Conservation (phyloP, 2,113 vertebrate species). For the Miniopterus natalensis region DNA sequence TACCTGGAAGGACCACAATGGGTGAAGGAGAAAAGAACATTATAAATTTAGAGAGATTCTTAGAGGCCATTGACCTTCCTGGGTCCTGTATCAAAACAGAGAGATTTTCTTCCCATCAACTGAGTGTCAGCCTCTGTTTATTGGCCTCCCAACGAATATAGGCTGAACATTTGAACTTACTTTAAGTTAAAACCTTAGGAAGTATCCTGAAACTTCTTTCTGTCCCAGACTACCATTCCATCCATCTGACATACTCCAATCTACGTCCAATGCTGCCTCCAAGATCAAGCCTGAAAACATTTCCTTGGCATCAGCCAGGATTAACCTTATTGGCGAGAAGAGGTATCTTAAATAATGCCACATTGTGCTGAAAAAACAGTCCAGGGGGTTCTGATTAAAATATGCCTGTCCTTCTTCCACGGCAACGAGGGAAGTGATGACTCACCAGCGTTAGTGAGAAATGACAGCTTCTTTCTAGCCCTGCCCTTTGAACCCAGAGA, state of each 20-base stretch:
- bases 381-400: background rate
- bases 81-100: background rate
- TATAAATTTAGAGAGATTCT: background rate
- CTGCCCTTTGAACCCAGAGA: background rate
- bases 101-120: background rate
- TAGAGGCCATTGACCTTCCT: background rate
- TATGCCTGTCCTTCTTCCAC: background rate
- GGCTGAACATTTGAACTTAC: background rate
- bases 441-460: background rate
- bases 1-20: background rate
- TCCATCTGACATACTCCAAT: background rate
- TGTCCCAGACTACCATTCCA: background rate
- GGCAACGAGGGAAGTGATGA: background rate
- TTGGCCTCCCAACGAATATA: background rate
- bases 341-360: background rate
- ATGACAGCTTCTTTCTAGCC: background rate
- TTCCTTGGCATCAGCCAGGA: slow-evolving; percentile 7
- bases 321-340: background rate
- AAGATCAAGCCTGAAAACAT: background rate
- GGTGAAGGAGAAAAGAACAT: background rate
- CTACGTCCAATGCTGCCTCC: background rate
- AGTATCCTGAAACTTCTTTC: background rate
- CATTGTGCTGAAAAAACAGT: background rate
- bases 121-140: background rate
- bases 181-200: background rate